Percentiles rank a stretch among this genome's conserved stretches.
Conservation (phyloP, 2,113 vertebrate genomes). For the Hypanus sabinus region DNA sequence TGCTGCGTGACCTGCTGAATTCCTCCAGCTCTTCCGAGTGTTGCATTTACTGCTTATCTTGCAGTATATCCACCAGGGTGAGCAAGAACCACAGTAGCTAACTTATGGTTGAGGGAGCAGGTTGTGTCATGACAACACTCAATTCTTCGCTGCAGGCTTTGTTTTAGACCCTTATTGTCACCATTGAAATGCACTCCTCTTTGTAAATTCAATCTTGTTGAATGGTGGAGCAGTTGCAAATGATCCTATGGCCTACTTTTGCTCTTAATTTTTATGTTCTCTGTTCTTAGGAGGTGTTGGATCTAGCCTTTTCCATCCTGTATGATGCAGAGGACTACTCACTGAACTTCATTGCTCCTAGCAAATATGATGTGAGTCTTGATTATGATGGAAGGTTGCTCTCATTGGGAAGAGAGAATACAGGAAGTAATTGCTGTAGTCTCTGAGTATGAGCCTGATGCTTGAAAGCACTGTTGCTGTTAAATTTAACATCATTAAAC, state of each 20-base stretch:
- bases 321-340: slow-evolving; percentile 77
- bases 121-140: not conserved
- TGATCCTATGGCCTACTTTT: too few species aligned
- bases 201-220: not conserved
- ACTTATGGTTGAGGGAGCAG: not conserved
- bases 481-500: not conserved
- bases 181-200: not conserved
- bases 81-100: not conserved
- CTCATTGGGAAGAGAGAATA: not conserved
- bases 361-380: slow-evolving; percentile 78
- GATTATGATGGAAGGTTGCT: not conserved
- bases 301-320: slow-evolving; percentile 83
- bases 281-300: slow-evolving; percentile 70
- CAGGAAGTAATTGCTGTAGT: not conserved
- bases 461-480: not conserved
- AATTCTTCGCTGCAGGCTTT: not conserved
- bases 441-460: not conserved
- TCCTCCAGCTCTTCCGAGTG: too few species aligned
- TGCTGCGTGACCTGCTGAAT: too few species aligned
- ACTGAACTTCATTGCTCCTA: slow-evolving; percentile 86
- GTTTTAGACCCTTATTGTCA: not conserved
- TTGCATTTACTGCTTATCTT: not conserved
- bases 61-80: too few species aligned
- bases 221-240: too few species aligned
- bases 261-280: too few species aligned